Evolutionary conservation across 2,113 vertebrate species (phyloP).

Genomic region (Nothocercus nigrocapillus): DNA sequence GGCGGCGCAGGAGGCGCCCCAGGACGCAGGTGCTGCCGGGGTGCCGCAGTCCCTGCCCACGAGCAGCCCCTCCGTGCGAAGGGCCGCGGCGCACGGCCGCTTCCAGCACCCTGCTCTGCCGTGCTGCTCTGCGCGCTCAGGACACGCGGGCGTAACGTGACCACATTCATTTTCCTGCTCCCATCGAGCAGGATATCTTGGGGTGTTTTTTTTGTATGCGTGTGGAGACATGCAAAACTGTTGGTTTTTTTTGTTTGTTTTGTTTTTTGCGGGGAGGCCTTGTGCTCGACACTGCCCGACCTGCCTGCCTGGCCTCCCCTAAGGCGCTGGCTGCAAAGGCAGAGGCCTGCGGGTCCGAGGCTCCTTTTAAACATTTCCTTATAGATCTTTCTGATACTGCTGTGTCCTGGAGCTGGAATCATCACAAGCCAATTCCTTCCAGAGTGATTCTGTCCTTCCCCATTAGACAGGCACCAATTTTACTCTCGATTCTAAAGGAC

Average conservation of each 20-base stretch:
- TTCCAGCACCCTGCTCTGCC: neutral
- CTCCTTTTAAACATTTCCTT: neutral
- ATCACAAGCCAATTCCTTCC: neutral
- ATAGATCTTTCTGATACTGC: neutral
- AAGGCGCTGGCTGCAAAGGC: neutral
- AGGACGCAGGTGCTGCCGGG: neutral
- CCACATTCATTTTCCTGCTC: neutral
- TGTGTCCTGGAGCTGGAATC: neutral
- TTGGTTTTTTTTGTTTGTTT: neutral
- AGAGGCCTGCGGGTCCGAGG: neutral
- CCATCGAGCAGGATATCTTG: neutral
- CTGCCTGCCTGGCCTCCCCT: neutral
- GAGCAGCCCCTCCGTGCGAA: neutral
- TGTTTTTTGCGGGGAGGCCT: no score
- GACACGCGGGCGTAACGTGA: no score
- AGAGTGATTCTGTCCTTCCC: neutral
- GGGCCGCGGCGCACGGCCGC: rapidly evolving
- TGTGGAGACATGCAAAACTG: neutral
- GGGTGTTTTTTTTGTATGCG: neutral
- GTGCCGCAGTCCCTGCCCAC: neutral
- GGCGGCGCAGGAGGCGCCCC: neutral
- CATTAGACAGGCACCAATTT: neutral
- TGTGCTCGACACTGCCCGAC: neutral
- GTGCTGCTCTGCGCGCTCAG: neutral
- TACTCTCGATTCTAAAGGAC: neutral